Base-by-base conservation (phyloP, 23 tunicate genomes). In the Ascidia mentula region DNA sequence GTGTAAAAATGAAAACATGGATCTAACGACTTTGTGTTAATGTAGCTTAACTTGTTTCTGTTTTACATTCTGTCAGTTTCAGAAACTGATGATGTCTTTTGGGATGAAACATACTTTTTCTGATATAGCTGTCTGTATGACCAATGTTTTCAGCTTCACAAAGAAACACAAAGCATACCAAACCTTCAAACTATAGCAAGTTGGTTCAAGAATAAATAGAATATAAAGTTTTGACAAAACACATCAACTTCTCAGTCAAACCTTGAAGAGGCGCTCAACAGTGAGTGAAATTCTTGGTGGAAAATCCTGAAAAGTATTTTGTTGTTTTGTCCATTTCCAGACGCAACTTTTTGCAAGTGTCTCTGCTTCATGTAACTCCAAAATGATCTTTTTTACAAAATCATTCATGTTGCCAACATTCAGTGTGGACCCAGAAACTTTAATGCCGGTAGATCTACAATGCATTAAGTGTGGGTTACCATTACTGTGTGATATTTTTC, bases 291-390 rank as follows among this genome's bases (percentile, higher is more conserved):
- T 36, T 18, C 39, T 34, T 9, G 40, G 40, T 8, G 75, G 34
- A 53, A 53, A 53, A 53, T 6, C 65, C 4, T 6, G 32, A 18
- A 75, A 84, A 30, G 4, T 35, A 3, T 60, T 35, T 18, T 72
- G 33, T 61, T 75, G 31, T 24, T 33, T 18, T 22, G 87, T 39
- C 87, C 87, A 84, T 35, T 84, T 84, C 87, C 87, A 84, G 6
- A 40, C 76, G 13, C 18, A 31, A 38, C 40, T 60, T 34, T 60
- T 75, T 13, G 74, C 45, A 17, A 37, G 37, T 0, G 65, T 30
- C 24, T 18, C 31, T n/a, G 81, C 81, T 37, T 84, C 80, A n/a
- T 40, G 60, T 7, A 76, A 37, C 37, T 84, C 81, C 31, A 65
- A 76, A 6, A 76, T 33, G 15, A 76, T 22, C 34, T 75, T 72